Evolutionary conservation across 2,113 vertebrate genomes (phyloP).

Genomic region (Pampusana beccarii): DNA sequence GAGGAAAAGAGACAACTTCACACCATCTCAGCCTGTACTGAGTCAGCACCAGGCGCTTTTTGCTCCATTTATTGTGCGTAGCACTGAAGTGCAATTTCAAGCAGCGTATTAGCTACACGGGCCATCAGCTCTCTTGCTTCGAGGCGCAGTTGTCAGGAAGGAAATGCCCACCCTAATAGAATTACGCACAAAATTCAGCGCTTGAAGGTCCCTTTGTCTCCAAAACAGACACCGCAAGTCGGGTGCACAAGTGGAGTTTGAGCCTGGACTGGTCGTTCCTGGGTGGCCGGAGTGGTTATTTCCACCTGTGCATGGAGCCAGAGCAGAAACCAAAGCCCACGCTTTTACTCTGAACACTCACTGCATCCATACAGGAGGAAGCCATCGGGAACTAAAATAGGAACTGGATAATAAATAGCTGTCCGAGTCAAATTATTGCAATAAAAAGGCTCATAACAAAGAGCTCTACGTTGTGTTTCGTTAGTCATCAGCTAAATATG

Average conservation of each 20-base stretch:
- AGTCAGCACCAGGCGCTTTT: background rate
- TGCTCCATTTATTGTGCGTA: background rate
- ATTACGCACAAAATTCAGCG: background rate
- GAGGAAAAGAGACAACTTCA: background rate
- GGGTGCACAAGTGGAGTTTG: background rate
- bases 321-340: background rate
- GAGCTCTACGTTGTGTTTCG: background rate
- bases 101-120: rapidly evolving
- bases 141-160: background rate
- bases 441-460: background rate
- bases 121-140: background rate
- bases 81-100: background rate
- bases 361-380: background rate
- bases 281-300: background rate
- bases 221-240: background rate
- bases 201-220: background rate
- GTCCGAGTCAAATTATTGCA: background rate
- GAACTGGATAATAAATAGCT: background rate
- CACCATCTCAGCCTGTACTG: background rate
- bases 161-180: background rate
- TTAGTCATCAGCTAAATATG: background rate
- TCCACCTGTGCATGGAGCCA: rapidly evolving
- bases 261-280: background rate
- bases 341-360: rapidly evolving
- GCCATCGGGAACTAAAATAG: background rate